Base-by-base conservation (phyloP, 1,140 invertebrate species). In the Hesperophylax magnus region DNA sequence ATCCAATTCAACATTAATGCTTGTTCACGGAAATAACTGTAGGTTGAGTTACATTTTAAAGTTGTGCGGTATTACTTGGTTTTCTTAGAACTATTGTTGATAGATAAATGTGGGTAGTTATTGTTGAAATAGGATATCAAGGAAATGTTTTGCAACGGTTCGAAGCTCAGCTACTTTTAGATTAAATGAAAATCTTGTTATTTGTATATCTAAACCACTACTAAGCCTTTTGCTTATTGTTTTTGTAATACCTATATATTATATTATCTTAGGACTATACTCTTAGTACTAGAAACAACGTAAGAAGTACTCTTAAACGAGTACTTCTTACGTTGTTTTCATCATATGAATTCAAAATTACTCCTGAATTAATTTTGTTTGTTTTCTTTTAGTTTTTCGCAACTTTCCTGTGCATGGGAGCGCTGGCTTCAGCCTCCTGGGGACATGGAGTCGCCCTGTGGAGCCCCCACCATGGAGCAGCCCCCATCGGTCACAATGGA, bases 371-470 rank as follows among this genome's bases (percentile, higher is more conserved):
- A 22, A 14, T 9, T 22, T 27, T 0, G 0, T 67, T 67, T 22
- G 56, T 78, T 76, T 76, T 60, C 15, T 53, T 69, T 69, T 65
- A 83, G 82, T 80, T 83, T 54, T 72, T 83, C 60, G 78, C 77
- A 17, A 80, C 82, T 72, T 74, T 83, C 60, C 69, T 83, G 82
- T 83, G 78, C 78, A 18, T 83, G 75, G 77, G 67, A 47, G 82
- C 78, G 52, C 27, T 80, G 52, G 82, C 71, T 7, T 80, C 82
- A 17, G 82, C 82, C 24, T 75, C 61, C 15, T 60, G 69, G 39
- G 52, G 47, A 39, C 53, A 58, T 18, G 72, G 54, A 17, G 18
- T 76, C 24, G 72, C 56, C 56, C 69, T 65, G 56, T 67, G 39
- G 34, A 65, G 77, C 22, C n/a, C 31, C 27, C 77, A 76, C n/a